Evolutionary conservation across 1,140 invertebrate species (phyloP).

Genomic region (Callitettix versicolor): DNA sequence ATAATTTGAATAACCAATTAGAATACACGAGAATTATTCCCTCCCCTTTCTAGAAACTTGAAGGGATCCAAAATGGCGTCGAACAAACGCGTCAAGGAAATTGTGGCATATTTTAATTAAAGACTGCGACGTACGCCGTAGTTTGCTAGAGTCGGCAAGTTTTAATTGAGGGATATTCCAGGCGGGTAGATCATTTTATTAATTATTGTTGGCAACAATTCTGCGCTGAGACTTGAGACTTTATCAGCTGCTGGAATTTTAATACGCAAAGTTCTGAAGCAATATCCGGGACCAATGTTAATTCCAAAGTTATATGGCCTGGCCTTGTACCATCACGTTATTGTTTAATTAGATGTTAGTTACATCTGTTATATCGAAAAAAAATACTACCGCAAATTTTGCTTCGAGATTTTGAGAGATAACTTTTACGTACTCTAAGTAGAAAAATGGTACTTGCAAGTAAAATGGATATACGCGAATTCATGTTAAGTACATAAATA

Average conservation of each 20-base stretch:
- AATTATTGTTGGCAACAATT: slow-evolving; percentile 22
- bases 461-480: too few species aligned
- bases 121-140: slow-evolving; percentile 5
- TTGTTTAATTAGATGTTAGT: too few species aligned
- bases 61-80: slow-evolving; percentile 10
- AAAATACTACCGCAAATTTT: too few species aligned
- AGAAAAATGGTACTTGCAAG: too few species aligned
- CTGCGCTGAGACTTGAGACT: slow-evolving; percentile 10
- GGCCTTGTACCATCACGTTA: too few species aligned
- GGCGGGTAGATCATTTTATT: slow-evolving; percentile 26
- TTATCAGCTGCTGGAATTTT: slow-evolving; percentile 9
- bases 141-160: slow-evolving; percentile 17
- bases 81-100: slow-evolving; percentile 21
- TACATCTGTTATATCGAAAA: too few species aligned
- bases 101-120: slow-evolving; percentile 28
- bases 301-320: too few species aligned
- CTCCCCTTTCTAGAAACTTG: background rate
- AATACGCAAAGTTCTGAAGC: slow-evolving; percentile 14
- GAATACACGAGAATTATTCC: background rate
- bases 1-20: slow-evolving; percentile 16
- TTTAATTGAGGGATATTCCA: slow-evolving; percentile 28
- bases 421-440: too few species aligned
- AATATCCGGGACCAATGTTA: too few species aligned
- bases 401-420: too few species aligned
- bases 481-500: too few species aligned